Evolutionary conservation across 1,140 invertebrate species (phyloP).

Genomic region (Tetramorium parvispinum): DNA sequence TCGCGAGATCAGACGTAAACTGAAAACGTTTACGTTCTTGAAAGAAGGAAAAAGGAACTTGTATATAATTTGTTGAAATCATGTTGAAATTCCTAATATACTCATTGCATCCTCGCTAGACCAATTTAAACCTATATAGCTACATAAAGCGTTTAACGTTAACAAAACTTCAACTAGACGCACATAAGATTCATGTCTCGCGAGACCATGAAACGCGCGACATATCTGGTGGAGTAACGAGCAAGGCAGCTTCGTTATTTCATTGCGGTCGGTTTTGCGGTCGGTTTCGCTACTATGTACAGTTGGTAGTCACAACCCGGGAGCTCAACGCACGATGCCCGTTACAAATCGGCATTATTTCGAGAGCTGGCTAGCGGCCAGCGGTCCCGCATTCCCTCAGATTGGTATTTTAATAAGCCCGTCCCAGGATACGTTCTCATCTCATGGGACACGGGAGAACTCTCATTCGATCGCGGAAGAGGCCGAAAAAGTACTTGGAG

Average conservation of each 20-base stretch:
- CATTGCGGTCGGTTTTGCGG: slow-evolving; percentile 56
- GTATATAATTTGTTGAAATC: background rate
- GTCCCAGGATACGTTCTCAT: slow-evolving; percentile 33
- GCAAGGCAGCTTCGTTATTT: slow-evolving; percentile 45
- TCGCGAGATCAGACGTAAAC: background rate
- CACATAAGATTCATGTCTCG: background rate
- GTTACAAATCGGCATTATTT: slow-evolving; percentile 71
- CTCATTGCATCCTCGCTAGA: background rate
- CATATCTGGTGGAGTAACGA: slow-evolving; percentile 29
- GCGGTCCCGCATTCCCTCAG: slow-evolving; percentile 54
- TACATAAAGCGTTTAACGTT: background rate
- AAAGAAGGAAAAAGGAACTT: background rate
- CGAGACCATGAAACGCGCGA: background rate
- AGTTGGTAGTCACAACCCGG: slow-evolving; percentile 22
- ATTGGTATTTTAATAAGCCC: slow-evolving; percentile 71
- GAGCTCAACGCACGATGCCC: background rate
- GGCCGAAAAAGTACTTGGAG: background rate
- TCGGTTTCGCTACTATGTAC: slow-evolving; percentile 38
- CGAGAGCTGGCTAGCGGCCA: slow-evolving; percentile 66
- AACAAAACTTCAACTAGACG: background rate
- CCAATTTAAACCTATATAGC: background rate
- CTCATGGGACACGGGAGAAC: background rate
- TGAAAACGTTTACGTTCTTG: background rate
- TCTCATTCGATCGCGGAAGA: background rate
- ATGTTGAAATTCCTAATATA: background rate